phyloP scores from a whole-genome alignment of 1,140 invertebrate genomes.

The Linepithema humile region DNA sequence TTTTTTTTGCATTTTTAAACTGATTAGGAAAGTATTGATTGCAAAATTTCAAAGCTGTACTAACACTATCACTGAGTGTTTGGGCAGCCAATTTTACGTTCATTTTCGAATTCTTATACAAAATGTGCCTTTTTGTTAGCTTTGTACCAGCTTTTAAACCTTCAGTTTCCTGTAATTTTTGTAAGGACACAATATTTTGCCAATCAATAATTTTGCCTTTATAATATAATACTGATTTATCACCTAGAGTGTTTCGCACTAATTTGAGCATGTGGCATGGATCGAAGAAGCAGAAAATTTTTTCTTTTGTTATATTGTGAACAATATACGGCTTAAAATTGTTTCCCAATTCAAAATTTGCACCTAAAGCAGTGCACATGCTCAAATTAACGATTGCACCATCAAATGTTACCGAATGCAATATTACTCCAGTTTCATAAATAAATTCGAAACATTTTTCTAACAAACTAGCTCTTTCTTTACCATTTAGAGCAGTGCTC shows the following conservation, averaged over 20 bases:
- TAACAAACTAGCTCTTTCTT: neutral
- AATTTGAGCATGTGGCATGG: neutral
- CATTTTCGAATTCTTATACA: too few species aligned
- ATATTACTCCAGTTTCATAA: too few species aligned
- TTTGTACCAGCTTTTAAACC: neutral
- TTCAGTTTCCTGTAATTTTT: too few species aligned
- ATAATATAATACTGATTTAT: neutral
- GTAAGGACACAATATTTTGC: neutral
- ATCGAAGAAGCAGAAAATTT: neutral
- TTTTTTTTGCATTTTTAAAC: too few species aligned
- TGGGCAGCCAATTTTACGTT: too few species aligned
- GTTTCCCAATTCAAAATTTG: neutral
- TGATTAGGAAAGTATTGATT: too few species aligned
- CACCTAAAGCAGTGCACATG: too few species aligned
- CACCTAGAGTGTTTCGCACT: too few species aligned
- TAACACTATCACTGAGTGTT: too few species aligned
- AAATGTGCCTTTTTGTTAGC: neutral
- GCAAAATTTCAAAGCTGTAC: too few species aligned
- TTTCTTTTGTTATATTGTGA: neutral
- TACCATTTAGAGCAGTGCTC: too few species aligned
- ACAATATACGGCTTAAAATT: neutral
- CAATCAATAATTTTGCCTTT: neutral
- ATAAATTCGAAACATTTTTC: neutral
- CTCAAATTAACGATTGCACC: too few species aligned
- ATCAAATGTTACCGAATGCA: neutral